Evolutionary conservation across 2,888 invertebrate genomes (phyloP).

Genomic region (Rhogogaster chlorosoma): DNA sequence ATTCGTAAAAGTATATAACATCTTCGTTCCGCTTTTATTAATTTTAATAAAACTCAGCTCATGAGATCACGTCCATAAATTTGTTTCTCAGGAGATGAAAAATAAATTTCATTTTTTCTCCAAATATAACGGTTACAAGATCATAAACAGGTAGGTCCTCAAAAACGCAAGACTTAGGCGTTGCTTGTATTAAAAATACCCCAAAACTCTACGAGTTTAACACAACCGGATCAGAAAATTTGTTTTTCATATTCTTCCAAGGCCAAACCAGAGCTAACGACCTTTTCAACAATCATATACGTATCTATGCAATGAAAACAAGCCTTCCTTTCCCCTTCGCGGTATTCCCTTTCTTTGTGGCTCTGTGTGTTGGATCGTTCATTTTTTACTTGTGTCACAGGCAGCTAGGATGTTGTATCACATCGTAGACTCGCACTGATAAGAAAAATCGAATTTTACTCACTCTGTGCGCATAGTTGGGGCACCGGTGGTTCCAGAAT

Average conservation of each 20-base stretch:
- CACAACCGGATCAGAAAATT: not conserved
- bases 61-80: not conserved
- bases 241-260: not conserved
- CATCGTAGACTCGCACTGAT: constrained; percentile 49
- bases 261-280: not conserved
- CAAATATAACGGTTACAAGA: not conserved
- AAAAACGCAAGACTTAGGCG: not conserved
- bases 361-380: not conserved
- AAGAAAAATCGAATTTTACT: constrained; percentile 73
- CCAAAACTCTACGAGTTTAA: not conserved
- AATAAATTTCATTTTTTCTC: not conserved
- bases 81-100: not conserved
- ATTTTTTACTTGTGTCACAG: not conserved
- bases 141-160: not conserved
- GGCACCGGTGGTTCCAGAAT: constrained; percentile 90
- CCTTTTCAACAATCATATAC: not conserved
- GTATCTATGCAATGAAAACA: not conserved
- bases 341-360: not conserved
- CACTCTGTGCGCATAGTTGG: constrained; percentile 87
- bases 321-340: too few species aligned
- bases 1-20: constrained; percentile 37
- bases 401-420: not conserved
- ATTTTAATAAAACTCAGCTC: not conserved
- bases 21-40: not conserved
- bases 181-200: not conserved